Evolutionary conservation across 2,113 vertebrate genomes (phyloP).

Genomic region (Anser brachyrhynchus): DNA sequence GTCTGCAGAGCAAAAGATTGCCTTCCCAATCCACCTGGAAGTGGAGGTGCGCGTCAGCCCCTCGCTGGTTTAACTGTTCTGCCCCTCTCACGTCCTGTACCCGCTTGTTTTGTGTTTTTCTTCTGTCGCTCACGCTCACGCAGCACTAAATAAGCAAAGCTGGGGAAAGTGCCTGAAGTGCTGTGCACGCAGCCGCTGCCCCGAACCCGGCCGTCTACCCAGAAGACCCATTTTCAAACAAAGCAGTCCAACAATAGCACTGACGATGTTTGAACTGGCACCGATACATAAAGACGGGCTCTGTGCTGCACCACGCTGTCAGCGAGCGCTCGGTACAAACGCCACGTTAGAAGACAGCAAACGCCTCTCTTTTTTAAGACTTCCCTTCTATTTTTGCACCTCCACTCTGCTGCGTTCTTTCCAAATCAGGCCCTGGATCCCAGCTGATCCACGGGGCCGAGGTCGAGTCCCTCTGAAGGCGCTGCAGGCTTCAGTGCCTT

Average conservation of each 20-base stretch:
- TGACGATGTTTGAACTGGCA: constrained; percentile 58
- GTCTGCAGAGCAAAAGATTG: not conserved
- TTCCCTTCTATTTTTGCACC: not conserved
- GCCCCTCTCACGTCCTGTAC: not conserved
- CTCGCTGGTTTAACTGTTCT: not conserved
- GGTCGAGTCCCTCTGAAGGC: not conserved
- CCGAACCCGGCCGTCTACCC: not conserved
- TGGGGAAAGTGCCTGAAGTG: not conserved
- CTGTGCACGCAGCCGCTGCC: not conserved
- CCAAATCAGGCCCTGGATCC: not conserved
- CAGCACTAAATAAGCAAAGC: constrained; percentile 26
- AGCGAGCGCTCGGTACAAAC: constrained; percentile 29
- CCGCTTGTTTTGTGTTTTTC: not conserved
- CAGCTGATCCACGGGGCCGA: not conserved
- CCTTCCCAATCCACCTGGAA: not conserved
- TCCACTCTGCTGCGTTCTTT: accelerated
- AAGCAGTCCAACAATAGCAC: constrained; percentile 52
- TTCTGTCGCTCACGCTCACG: not conserved
- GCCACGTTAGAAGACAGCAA: constrained; percentile 21
- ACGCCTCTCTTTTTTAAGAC: not conserved
- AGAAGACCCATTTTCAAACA: constrained; percentile 57
- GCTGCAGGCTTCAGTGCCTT: accelerated
- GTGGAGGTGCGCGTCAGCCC: not conserved
- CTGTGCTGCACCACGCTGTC: constrained; percentile 42
- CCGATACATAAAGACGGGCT: constrained; percentile 3